phyloP scores from a whole-genome alignment of 1,140 invertebrate species.

The Polypedilum vanderplanki region DNA sequence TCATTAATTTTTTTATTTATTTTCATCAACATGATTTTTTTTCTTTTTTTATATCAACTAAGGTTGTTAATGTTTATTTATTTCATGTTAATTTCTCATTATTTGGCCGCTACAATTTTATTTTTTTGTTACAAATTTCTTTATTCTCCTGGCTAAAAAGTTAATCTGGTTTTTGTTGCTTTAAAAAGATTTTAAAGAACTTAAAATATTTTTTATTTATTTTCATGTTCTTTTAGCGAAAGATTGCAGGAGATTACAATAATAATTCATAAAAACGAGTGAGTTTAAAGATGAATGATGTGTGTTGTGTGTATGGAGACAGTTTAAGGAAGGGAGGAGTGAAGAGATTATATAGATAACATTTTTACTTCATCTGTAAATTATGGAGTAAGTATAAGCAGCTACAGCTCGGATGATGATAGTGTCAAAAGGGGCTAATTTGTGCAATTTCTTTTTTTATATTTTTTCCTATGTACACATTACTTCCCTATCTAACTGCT shows the following conservation, averaged over 20 bases:
- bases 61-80: background rate
- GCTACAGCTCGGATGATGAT: background rate
- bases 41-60: slow-evolving; percentile 6
- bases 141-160: background rate
- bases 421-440: slow-evolving; percentile 17
- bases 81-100: background rate
- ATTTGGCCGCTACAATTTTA: slow-evolving; percentile 9
- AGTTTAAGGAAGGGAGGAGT: background rate
- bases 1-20: slow-evolving; percentile 14
- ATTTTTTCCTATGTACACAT: background rate
- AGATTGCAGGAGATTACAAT: background rate
- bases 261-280: background rate
- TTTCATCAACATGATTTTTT: background rate
- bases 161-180: background rate
- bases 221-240: background rate
- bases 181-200: background rate
- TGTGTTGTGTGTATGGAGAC: background rate
- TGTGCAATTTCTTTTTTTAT: background rate
- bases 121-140: background rate
- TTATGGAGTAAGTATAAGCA: slow-evolving; percentile 17
- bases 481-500: background rate
- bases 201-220: background rate
- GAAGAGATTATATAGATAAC: background rate
- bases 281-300: slow-evolving; percentile 9
- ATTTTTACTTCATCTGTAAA: slow-evolving; percentile 2